These are phyloP conservation scores for Clistopyga incitator DNA, from an alignment of 2,888 invertebrate species.

Conservation along the genomic window DNA sequence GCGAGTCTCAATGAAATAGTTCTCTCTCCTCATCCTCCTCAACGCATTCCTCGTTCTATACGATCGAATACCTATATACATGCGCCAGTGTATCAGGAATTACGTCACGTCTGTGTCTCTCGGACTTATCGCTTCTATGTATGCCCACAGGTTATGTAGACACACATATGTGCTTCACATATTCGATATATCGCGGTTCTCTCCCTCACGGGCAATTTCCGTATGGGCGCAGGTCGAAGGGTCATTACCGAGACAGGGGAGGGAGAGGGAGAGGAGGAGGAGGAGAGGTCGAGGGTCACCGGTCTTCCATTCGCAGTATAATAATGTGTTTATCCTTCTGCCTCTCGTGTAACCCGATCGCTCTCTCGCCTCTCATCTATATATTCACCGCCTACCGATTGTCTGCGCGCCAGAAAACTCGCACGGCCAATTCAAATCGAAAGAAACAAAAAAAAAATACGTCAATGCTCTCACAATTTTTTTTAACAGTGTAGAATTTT, in stretches of 20 bases:
- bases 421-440: not conserved
- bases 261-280: not conserved
- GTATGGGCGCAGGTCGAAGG: constrained; percentile 27
- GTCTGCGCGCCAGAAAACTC: not conserved
- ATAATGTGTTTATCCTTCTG: constrained; percentile 14
- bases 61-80: not conserved
- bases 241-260: constrained; percentile 31
- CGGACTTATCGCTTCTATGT: constrained; percentile 3
- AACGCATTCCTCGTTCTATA: constrained; percentile 5
- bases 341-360: constrained; percentile 1
- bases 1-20: constrained; percentile 48
- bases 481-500: too few relatives aligned
- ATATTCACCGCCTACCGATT: not conserved
- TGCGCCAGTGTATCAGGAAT: constrained; percentile 39
- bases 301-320: constrained; percentile 19
- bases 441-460: not conserved
- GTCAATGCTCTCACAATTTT: too few relatives aligned
- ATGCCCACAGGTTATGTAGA: not conserved
- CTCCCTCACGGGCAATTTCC: constrained; percentile 48
- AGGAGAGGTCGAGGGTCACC: constrained; percentile 26
- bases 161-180: not conserved
- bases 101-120: constrained; percentile 33
- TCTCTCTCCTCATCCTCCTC: constrained; percentile 22
- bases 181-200: constrained; percentile 18
- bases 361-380: constrained; percentile 13